Evolutionary conservation across 2,113 vertebrate species (phyloP), one percentile per base, ranked within the genome.

Genomic region (Tonatia bakeri): DNA sequence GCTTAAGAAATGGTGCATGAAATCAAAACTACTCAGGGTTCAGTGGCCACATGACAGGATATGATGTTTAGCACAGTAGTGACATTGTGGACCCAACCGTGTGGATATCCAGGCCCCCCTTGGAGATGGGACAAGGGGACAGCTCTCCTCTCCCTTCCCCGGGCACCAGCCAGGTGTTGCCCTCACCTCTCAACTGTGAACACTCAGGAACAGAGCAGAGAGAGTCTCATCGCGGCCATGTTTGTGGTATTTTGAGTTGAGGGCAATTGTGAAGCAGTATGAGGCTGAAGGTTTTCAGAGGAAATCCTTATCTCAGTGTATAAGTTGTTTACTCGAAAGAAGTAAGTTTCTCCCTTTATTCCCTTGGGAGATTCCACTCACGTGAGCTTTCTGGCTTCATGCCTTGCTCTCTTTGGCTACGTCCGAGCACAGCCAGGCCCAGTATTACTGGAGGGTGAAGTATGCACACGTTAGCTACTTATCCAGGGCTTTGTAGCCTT

Each of bases 281-380:
- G 73, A 40, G 70, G 38, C 40, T 36, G 38, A 75, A 95, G 82
- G 61, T 85, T 94, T 93, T 82, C 50, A 19, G 9, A 90, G 84
- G 52, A 93, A 97, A 90, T 91, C 45, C 59, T 84, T 80, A 77
- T 92, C 36, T 72, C 33, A 19, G 80, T 80, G 54, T 70, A 33
- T 65, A 67, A 89, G 52, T 73, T 69, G 36, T 87, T 81, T 82
- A 52, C 90, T 94, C 36, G 43, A 82, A 73, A 96, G 52, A 86
- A 88, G 65, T 59, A 81, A 90, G 40, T 33, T 19, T 82, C 38
- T 91, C 50, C 14, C 22, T 4, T 65, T 64, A 76, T 72, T 61
- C 19, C 28, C 47, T 91, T 40, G 59, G 90, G 87, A 94, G 61
- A 92, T n/a, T 38, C n/a, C 91, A 73, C 69, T 70, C 67, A 1